phyloP scores from a whole-genome alignment of 1,140 invertebrate genomes.

The Drosophila watanabei region DNA sequence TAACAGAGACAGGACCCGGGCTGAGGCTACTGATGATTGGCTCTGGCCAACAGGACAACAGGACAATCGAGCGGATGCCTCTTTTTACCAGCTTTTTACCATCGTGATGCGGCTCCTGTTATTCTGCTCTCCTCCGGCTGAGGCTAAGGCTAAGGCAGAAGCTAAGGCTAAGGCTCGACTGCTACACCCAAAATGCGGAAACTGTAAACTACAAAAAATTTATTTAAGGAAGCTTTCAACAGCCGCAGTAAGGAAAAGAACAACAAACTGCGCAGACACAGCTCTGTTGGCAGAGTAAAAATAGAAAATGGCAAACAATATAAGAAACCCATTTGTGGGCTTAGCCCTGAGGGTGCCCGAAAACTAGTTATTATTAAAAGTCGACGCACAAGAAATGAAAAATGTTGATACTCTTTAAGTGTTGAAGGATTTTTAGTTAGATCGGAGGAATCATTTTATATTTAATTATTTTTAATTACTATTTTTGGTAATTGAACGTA shows the following conservation, averaged over 20 bases:
- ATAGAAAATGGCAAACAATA: conserved; percentile 79
- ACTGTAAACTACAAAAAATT: conserved; percentile 75
- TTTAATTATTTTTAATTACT: neutral
- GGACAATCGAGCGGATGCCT: conserved; percentile 45
- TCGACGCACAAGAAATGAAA: neutral
- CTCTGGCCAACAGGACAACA: conserved; percentile 46
- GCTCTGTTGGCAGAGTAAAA: conserved; percentile 38
- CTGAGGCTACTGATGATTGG: conserved; percentile 52
- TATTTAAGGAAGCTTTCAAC: conserved; percentile 67
- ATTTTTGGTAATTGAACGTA: neutral
- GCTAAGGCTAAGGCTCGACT: conserved; percentile 9
- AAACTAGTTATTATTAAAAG: conserved; percentile 19
- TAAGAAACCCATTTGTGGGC: conserved; percentile 80
- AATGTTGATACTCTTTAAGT: conserved; percentile 7
- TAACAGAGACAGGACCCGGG: conserved; percentile 1
- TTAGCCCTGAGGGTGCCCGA: conserved; percentile 46
- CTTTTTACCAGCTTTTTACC: conserved; percentile 24
- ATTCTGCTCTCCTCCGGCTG: conserved; percentile 1
- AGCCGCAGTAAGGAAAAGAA: conserved; percentile 20
- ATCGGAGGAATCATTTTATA: neutral
- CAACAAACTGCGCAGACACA: conserved; percentile 29
- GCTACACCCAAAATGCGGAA: conserved; percentile 59
- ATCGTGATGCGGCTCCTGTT: conserved; percentile 9
- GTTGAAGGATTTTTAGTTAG: too few species aligned
- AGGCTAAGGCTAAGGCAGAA: neutral